A percentile compares a stretch with the other conserved stretches of the same genome.
phyloP scores from a whole-genome alignment of 2,888 invertebrate genomes.

The Theodoxus fluviatilis region DNA sequence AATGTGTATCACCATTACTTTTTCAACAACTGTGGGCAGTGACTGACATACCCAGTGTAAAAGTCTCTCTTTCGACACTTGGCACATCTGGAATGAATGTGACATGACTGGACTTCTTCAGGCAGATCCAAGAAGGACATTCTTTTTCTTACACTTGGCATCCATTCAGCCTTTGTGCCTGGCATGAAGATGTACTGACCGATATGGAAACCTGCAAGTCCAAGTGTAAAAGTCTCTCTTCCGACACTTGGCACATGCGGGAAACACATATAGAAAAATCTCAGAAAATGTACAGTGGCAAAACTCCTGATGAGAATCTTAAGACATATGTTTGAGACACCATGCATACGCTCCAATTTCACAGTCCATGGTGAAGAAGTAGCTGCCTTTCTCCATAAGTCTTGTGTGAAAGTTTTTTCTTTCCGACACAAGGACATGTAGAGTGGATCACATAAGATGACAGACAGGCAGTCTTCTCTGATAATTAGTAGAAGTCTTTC shows the following conservation, averaged over 20 bases:
- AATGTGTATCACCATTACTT: no score
- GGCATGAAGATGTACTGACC: background rate
- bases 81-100: background rate
- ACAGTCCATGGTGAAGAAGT: no score
- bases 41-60: conserved; percentile 20
- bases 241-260: conserved; percentile 19
- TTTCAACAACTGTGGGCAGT: no score
- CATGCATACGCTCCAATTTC: no score
- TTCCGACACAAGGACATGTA: background rate
- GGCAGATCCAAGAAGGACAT: conserved; percentile 2
- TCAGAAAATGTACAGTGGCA: background rate
- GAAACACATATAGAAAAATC: background rate
- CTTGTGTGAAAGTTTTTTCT: no score
- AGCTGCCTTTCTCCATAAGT: no score
- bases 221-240: conserved; percentile 21
- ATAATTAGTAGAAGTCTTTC: no score
- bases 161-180: conserved; percentile 1
- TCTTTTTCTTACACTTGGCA: conserved; percentile 8
- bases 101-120: background rate
- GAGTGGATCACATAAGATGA: background rate
- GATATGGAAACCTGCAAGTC: background rate
- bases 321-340: background rate
- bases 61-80: conserved; percentile 18
- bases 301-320: background rate
- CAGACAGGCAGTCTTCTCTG: no score